A percentile compares a stretch with the other conserved stretches of the same genome.
These are phyloP conservation scores for Lamellibrachia luymesi DNA, from an alignment of 1,140 invertebrate genomes.

Conservation along the genomic window DNA sequence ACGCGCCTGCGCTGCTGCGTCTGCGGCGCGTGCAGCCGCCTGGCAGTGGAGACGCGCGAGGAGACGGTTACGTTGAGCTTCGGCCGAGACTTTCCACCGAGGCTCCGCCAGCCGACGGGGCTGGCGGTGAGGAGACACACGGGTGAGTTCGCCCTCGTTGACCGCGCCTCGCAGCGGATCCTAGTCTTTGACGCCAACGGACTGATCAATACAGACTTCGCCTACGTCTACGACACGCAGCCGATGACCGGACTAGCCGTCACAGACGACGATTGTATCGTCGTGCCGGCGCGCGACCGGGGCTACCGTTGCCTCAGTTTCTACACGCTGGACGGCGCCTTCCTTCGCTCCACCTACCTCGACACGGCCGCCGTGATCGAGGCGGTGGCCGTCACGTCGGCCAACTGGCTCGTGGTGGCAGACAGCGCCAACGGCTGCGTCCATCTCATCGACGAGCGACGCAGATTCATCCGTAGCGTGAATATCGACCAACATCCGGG, in stretches of 20 bases:
- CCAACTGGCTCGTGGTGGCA: neutral
- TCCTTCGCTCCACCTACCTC: constrained; percentile 10
- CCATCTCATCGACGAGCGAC: constrained; percentile 30
- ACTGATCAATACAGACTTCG: constrained; percentile 7
- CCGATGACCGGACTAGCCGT: constrained; percentile 3
- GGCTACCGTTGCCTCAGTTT: neutral
- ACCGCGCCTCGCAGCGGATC: neutral
- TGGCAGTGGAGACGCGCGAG: constrained; percentile 13
- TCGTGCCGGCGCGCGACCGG: neutral
- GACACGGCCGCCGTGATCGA: neutral
- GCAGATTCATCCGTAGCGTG: constrained; percentile 26
- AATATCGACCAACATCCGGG: neutral
- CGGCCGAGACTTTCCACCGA: neutral
- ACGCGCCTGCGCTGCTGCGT: constrained; percentile 14
- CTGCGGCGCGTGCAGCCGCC: constrained; percentile 9
- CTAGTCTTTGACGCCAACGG: constrained; percentile 8
- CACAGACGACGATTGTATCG: neutral
- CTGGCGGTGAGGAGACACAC: neutral
- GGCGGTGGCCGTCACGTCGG: neutral
- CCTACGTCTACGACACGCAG: constrained; percentile 4
- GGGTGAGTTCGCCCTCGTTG: constrained; percentile 14
- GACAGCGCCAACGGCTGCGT: neutral
- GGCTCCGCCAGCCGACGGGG: constrained; percentile 1
- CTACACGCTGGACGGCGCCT: constrained; percentile 13
- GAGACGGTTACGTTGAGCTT: neutral